phyloP scores from a whole-genome alignment of 2,888 invertebrate genomes.

The Rhagophthalmus giganteus region DNA sequence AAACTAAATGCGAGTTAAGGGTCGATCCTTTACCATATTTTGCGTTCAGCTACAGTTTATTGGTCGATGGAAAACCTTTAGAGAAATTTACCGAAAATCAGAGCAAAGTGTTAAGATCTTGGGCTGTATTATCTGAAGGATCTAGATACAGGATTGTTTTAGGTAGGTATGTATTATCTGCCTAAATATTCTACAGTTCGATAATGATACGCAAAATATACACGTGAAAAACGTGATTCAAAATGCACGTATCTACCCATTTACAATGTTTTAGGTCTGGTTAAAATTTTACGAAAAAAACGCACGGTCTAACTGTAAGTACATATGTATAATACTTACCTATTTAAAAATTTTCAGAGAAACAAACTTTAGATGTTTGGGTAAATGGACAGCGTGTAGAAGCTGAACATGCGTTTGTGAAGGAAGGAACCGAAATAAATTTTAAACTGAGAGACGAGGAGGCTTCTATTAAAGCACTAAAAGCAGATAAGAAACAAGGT shows the following conservation, averaged over 20 bases:
- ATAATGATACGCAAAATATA: too few relatives aligned
- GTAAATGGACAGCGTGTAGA: conserved; percentile 72
- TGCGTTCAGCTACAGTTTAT: conserved; percentile 78
- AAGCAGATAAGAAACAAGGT: conserved; percentile 58
- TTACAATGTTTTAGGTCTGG: too few relatives aligned
- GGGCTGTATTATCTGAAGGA: conserved; percentile 64
- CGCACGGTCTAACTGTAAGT: too few relatives aligned
- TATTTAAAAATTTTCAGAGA: too few relatives aligned
- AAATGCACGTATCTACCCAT: too few relatives aligned
- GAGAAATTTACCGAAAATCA: conserved; percentile 81
- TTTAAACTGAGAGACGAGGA: conserved; percentile 63
- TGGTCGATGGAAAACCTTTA: conserved; percentile 80
- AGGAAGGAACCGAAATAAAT: conserved; percentile 82
- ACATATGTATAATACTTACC: too few relatives aligned
- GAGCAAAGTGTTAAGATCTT: conserved; percentile 73
- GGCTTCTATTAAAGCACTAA: conserved; percentile 57
- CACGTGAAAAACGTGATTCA: neutral
- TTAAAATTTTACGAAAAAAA: too few relatives aligned
- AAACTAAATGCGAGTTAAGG: conserved; percentile 53
- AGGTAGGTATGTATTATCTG: conserved; percentile 58
- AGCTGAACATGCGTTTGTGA: conserved; percentile 79
- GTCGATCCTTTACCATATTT: conserved; percentile 71
- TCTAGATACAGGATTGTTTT: conserved; percentile 70
- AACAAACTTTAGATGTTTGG: conserved; percentile 75
- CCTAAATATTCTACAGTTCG: too few relatives aligned